phyloP scores from a whole-genome alignment of 2,113 vertebrate species.

The Acrocephalus arundinaceus region DNA sequence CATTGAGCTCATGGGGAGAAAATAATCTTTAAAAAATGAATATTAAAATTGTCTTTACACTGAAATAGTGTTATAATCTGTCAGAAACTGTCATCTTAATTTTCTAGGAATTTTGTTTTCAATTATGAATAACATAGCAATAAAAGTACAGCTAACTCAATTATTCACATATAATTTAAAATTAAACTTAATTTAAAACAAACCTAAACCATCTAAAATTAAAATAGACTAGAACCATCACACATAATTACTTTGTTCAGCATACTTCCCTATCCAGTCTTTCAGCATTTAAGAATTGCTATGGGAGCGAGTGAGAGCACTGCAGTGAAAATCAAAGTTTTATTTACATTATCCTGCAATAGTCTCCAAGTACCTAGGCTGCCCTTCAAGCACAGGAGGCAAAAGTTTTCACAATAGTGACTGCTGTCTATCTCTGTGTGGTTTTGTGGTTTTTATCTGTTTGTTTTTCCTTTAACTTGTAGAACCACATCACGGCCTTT shows the following conservation, averaged over 20 bases:
- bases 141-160: not conserved
- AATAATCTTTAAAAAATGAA: not conserved
- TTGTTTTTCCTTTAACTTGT: slow-evolving; percentile 59
- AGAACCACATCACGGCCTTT: slow-evolving; percentile 98
- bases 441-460: slow-evolving; percentile 53
- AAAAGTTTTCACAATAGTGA: not conserved
- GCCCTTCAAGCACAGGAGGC: not conserved
- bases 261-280: not conserved
- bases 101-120: slow-evolving; percentile 16
- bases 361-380: not conserved
- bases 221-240: not conserved
- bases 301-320: not conserved
- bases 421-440: not conserved
- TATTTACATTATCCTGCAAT: not conserved
- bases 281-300: not conserved
- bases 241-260: not conserved
- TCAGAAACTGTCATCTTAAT: not conserved
- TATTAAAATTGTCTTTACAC: slow-evolving; percentile 36
- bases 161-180: not conserved
- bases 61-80: not conserved
- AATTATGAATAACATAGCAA: not conserved
- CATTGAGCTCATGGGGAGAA: slow-evolving; percentile 9
- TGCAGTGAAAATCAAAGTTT: not conserved
- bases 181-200: not conserved
- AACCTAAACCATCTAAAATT: not conserved